These are phyloP conservation scores for Zoroaster sp. DNA, from an alignment of 53 echinoderm and acorn worm species.

Conservation along the genomic window DNA sequence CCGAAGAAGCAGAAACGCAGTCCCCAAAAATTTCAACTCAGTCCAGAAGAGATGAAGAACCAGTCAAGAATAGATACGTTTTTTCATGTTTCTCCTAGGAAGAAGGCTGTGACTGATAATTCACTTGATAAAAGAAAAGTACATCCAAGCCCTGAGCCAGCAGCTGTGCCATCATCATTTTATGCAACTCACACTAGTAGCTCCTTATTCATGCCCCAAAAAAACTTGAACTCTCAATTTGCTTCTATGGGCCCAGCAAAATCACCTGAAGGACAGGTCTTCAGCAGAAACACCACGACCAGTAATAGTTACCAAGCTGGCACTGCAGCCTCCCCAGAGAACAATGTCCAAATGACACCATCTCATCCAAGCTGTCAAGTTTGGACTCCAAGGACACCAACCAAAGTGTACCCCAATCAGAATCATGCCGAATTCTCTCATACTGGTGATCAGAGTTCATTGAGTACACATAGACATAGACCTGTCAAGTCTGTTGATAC, in stretches of 20 bases:
- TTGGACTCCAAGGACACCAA: not conserved
- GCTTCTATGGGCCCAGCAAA: not conserved
- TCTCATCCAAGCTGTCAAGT: not conserved
- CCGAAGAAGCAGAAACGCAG: not conserved
- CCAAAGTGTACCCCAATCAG: not conserved
- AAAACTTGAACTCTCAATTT: conserved; percentile 14
- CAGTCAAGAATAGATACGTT: conserved; percentile 3
- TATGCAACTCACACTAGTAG: no score
- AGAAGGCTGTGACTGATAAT: not conserved
- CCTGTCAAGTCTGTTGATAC: not conserved
- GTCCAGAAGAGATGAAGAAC: conserved; percentile 5
- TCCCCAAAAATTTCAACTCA: not conserved
- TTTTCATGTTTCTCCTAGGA: conserved; percentile 35
- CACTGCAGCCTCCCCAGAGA: not conserved
- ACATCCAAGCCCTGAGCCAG: not conserved
- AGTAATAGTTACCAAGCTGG: not conserved
- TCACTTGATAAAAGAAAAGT: not conserved
- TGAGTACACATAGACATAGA: not conserved
- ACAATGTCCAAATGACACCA: not conserved
- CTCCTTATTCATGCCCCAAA: no score
- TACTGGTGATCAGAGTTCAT: not conserved
- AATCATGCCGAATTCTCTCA: not conserved
- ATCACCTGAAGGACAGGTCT: not conserved
- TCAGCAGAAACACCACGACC: not conserved
- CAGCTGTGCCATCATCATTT: not conserved